Evolutionary conservation across 2,797 vertebrate genomes (phyloP).

Genomic region (Chloroceryle amazona): DNA sequence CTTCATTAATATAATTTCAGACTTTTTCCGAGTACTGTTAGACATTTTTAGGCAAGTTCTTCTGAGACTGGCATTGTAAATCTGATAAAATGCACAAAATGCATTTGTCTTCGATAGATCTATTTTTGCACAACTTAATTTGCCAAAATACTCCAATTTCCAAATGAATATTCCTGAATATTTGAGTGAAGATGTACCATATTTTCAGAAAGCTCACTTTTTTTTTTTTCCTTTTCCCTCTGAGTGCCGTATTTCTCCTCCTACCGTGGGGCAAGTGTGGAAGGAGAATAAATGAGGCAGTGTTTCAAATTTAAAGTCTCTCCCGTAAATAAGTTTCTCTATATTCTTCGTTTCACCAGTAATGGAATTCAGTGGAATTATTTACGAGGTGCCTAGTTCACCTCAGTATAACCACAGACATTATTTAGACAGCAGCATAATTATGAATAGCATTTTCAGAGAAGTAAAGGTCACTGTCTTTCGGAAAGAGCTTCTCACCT

Average conservation of each 20-base stretch:
- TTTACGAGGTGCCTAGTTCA: slow-evolving; percentile 47
- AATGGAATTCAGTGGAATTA: slow-evolving; percentile 30
- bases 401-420: slow-evolving; percentile 41
- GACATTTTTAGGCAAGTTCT: background rate
- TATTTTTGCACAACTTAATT: background rate
- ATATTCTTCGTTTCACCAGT: slow-evolving; percentile 24
- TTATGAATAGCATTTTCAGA: slow-evolving; percentile 55
- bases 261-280: background rate
- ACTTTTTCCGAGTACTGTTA: background rate
- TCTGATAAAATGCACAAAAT: background rate
- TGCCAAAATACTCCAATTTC: background rate
- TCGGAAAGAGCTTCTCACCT: slow-evolving; percentile 17
- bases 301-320: slow-evolving; percentile 4
- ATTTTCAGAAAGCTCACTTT: background rate
- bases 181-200: background rate
- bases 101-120: background rate
- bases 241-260: background rate
- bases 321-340: background rate
- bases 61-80: background rate
- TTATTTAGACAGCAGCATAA: slow-evolving; percentile 41
- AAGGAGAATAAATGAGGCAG: slow-evolving; percentile 21
- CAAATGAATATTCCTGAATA: background rate
- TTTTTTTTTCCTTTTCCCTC: background rate
- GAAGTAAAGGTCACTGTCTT: slow-evolving; percentile 50
- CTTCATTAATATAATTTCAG: slow-evolving; percentile 11